Base-by-base conservation (phyloP, 1,140 invertebrate species). In the Zaprionus vittiger region DNA sequence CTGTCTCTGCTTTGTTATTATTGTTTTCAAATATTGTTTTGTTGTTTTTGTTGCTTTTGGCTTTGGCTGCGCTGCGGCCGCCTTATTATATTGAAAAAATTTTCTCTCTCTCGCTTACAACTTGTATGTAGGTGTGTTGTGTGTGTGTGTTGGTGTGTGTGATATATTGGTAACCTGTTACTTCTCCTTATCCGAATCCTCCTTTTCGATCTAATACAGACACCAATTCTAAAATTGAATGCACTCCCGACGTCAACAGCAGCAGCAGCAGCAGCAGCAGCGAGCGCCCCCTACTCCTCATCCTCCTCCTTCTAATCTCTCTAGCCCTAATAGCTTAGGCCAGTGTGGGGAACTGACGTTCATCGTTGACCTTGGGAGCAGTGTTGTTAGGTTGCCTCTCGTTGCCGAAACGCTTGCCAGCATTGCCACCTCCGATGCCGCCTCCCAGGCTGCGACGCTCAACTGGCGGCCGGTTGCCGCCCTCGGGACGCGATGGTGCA, bases 361-460 rank as follows among this genome's bases (percentile, higher is more conserved):
- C 98, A 94, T 99, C 98, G 93, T 98, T 97, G 60, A 99, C 97
- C 93, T 98, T 98, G 22, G 98, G 98, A 91, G 97, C 97, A 95
- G 81, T 72, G 73, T 91, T 85, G 73, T 91, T 85, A 67, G 91
- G 90, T 80, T 91, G 86, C 56, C 83, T 70, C 47, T 91, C 81
- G 41, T 71, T 77, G 59, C 81, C 84, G 60, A 91, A 92, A 56
- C 91, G 85, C 54, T 91, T 91, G 60, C 44, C 73, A 84, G 59
- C 59, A 59, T 54, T 72, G 73, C 75, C 92, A 68, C 85, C 86
- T 26, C 86, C 91, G 69, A 80, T 77, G 63, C 87, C 92, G 11
- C 86, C 92, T 57, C 92, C 89, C 4, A 83, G 83, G 15, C 92
- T 90, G 15, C 80, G 83, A 65, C 81, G 90, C 37, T 90, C 89